Percentiles rank a stretch among this genome's conserved stretches.
Conservation (phyloP, 2,888 invertebrate genomes). For the Synergus laeviventris region DNA sequence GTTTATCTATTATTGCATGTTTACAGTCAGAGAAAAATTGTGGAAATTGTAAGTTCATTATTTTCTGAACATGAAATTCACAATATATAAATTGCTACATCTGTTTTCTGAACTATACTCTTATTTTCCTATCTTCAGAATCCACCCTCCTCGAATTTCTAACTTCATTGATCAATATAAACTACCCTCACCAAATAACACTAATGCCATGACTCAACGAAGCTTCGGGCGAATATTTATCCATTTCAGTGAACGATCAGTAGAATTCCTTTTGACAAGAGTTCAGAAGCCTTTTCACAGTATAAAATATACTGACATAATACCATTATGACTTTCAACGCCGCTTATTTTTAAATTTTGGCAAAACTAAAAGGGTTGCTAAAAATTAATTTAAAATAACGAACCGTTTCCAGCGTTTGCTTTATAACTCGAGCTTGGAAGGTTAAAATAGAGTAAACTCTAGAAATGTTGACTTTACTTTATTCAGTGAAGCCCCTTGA, state of each 20-base stretch:
- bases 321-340: not conserved
- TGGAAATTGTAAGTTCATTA: not conserved
- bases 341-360: too few species aligned
- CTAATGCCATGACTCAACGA: conserved; percentile 3
- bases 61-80: not conserved
- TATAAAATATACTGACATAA: not conserved
- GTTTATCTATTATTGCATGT: not conserved
- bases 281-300: not conserved
- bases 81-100: not conserved
- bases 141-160: not conserved
- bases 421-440: too few species aligned
- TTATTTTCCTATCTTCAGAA: not conserved
- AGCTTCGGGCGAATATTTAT: not conserved
- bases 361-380: too few species aligned
- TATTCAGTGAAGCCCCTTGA: too few species aligned
- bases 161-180: not conserved
- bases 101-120: not conserved
- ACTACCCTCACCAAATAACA: not conserved
- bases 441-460: too few species aligned
- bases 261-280: not conserved
- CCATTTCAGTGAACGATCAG: not conserved
- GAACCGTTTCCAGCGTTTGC: too few species aligned
- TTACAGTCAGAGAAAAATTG: too few species aligned
- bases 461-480: too few species aligned
- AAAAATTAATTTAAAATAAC: too few species aligned